phyloP scores from a whole-genome alignment of 2,113 vertebrate genomes.

The Pica pica region DNA sequence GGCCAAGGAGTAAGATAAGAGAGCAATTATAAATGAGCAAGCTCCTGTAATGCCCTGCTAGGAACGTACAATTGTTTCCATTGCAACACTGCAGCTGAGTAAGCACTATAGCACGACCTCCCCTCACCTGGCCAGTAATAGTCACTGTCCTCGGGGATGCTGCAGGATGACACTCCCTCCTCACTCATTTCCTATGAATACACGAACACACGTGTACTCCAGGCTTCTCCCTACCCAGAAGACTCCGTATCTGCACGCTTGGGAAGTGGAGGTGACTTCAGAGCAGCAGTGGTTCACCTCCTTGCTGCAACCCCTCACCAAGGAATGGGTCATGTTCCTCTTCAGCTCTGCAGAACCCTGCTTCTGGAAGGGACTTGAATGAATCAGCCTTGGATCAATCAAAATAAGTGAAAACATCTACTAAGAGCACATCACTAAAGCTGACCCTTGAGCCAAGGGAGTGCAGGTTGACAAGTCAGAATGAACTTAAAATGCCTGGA shows the following conservation, averaged over 20 bases:
- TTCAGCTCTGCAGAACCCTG: neutral
- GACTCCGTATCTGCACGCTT: accelerated
- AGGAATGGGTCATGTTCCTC: neutral
- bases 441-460: neutral
- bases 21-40: slow-evolving; percentile 53
- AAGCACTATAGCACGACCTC: neutral
- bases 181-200: slow-evolving; percentile 28
- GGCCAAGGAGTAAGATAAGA: slow-evolving; percentile 27
- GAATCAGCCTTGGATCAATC: neutral
- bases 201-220: neutral
- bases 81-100: slow-evolving; percentile 49
- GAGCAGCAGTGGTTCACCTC: neutral
- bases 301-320: neutral
- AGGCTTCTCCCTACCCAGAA: neutral
- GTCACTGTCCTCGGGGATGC: neutral
- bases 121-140: neutral
- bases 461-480: neutral
- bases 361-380: neutral
- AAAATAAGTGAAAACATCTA: neutral
- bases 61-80: neutral
- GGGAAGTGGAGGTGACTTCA: neutral
- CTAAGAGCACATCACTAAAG: neutral
- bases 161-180: slow-evolving; percentile 17
- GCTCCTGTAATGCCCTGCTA: neutral
- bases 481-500: neutral